Conservation (phyloP, 2,797 vertebrate species). For the Myotis myotis region DNA sequence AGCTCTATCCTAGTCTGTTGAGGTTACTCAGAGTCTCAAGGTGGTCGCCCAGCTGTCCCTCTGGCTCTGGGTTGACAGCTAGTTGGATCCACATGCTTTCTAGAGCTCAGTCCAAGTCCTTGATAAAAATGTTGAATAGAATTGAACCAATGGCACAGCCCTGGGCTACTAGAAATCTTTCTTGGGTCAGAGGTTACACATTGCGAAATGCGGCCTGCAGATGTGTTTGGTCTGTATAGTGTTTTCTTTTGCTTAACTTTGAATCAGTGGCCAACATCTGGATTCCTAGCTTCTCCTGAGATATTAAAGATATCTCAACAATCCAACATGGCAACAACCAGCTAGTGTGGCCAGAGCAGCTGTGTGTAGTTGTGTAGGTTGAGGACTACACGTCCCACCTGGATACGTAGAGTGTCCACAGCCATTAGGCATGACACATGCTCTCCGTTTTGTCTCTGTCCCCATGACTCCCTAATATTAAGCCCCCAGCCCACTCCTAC, state of each 20-base stretch:
- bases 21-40: neutral
- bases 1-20: neutral
- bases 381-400: neutral
- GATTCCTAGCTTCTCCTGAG: constrained; percentile 11
- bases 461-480: neutral
- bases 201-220: constrained; percentile 3
- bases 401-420: neutral
- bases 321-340: neutral
- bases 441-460: neutral
- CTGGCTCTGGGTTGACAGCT: constrained; percentile 47
- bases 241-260: constrained; percentile 59
- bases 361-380: neutral
- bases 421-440: neutral
- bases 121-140: constrained; percentile 50
- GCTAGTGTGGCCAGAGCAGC: neutral
- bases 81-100: constrained; percentile 5
- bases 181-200: constrained; percentile 31
- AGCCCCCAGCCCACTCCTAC: neutral
- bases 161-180: constrained; percentile 46
- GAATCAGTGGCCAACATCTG: constrained; percentile 49
- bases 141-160: neutral
- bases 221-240: neutral
- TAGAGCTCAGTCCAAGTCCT: constrained; percentile 50
- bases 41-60: neutral
- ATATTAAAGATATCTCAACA: constrained; percentile 15